Base-by-base conservation (phyloP, 1,140 invertebrate genomes). In the Drosophila ercepeae region DNA sequence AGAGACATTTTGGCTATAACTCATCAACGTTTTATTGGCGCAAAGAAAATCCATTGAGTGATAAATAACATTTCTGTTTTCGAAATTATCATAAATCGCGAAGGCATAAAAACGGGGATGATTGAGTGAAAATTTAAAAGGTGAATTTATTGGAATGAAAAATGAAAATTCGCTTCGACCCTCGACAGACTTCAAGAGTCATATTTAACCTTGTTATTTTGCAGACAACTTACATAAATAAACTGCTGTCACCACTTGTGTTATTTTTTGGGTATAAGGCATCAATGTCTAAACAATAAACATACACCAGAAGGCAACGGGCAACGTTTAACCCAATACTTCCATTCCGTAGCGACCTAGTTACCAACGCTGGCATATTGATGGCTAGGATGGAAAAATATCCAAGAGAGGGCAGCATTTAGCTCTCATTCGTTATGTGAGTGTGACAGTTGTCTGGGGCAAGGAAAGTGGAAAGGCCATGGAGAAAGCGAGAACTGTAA, bases 381-480 rank as follows among this genome's bases (percentile, higher is more conserved):
- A 79, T 71, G 77, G 65, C 64, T 34, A 46, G 32, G 58, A 78
- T 61, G 42, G 60, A 53, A 77, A n/a, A 69, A 81, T 82, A 82
- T 77, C 69, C 68, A 68, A 44, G 68, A 32, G 39, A 14, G 14
- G 54, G 34, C 68, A 63, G 46, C 60, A 75, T 74, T 75, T 83
- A 73, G 68, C 73, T 77, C 58, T 29, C 53, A 77, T 77, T 77
- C 65, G 58, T 77, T 75, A 59, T 63, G 65, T 41, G 57, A 58
- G 60, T 58, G 67, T 27, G 68, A 68, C 55, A 61, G 59, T 50
- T 71, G 55, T 52, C 73, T 41, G 53, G 46, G 60, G 48, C 48
- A 42, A 8, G 36, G 19, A 4, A 44, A 19, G 23, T 23, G 14
- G 11, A 16, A 13, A 50, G 14, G 16, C 25, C 36, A 42, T 34